Conservation (phyloP, 2,113 vertebrate genomes). For the Heptranchias perlo region DNA sequence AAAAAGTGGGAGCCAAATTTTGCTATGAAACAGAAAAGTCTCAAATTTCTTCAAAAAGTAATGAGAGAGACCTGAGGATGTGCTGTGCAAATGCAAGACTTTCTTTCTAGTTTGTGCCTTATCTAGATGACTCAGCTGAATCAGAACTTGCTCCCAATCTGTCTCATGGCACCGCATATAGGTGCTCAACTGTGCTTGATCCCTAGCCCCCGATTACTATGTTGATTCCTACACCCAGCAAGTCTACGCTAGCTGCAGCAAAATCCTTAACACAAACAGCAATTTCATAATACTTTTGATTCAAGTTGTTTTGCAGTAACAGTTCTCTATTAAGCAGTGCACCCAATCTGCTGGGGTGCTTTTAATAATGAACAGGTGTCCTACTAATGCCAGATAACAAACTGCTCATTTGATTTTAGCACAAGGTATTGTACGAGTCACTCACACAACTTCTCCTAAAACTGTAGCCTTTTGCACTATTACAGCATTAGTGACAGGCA, state of each 20-base stretch:
- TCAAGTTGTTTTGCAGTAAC: not conserved
- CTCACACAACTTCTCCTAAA: not conserved
- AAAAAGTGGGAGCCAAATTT: not conserved
- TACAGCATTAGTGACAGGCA: not conserved
- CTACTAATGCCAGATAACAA: not conserved
- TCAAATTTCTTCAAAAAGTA: too few species aligned
- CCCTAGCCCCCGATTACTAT: not conserved
- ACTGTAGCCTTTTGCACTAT: not conserved
- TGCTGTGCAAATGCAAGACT: not conserved
- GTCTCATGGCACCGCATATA: not conserved
- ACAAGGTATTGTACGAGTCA: not conserved
- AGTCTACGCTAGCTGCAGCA: not conserved
- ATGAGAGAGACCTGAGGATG: not conserved
- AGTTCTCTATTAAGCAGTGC: not conserved
- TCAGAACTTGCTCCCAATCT: not conserved
- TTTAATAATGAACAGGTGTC: not conserved
- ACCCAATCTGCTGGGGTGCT: not conserved
- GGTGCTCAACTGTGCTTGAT: too few species aligned
- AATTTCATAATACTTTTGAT: not conserved
- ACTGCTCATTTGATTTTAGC: not conserved
- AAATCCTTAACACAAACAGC: not conserved
- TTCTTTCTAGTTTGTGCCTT: not conserved
- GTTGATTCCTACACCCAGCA: not conserved
- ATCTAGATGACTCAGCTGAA: not conserved
- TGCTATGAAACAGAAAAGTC: not conserved